phyloP scores from a whole-genome alignment of 2,888 invertebrate species.

The Vesta saturnalis region DNA sequence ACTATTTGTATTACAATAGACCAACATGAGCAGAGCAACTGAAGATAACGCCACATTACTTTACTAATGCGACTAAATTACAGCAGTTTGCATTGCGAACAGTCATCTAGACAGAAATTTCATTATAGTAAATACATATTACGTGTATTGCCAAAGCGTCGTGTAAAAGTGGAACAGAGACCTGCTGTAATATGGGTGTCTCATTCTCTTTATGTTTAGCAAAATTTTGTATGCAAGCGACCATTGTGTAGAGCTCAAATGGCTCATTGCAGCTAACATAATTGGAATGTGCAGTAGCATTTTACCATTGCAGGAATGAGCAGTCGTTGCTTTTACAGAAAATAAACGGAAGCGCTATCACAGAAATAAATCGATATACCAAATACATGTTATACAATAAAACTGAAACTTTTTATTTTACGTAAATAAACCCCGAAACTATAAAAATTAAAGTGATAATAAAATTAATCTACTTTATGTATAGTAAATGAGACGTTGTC shows the following conservation, averaged over 20 bases:
- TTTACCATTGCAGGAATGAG: slow-evolving; percentile 51
- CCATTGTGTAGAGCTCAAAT: slow-evolving; percentile 54
- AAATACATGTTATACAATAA: not conserved
- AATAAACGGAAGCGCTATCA: slow-evolving; percentile 19
- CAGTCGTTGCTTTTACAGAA: slow-evolving; percentile 20
- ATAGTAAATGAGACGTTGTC: too few relatives aligned
- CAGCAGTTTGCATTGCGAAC: slow-evolving; percentile 45
- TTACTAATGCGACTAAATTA: slow-evolving; percentile 53
- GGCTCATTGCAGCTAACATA: slow-evolving; percentile 54
- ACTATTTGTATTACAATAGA: slow-evolving; percentile 35
- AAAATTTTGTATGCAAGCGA: slow-evolving; percentile 56
- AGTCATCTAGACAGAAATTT: slow-evolving; percentile 31
- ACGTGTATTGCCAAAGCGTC: slow-evolving; percentile 10
- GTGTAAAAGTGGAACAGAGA: slow-evolving; percentile 17
- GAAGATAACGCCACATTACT: slow-evolving; percentile 59
- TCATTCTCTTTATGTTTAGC: slow-evolving; percentile 23
- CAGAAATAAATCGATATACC: not conserved
- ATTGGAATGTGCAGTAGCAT: slow-evolving; percentile 56
- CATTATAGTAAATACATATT: slow-evolving; percentile 18
- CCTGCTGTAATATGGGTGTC: not conserved
- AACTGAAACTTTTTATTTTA: not conserved
- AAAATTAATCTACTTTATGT: too few relatives aligned
- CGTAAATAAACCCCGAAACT: too few relatives aligned
- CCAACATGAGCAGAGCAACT: slow-evolving; percentile 56
- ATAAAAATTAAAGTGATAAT: too few relatives aligned